phyloP scores from a whole-genome alignment of 2,113 vertebrate genomes.

The Engystomops pustulosus region DNA sequence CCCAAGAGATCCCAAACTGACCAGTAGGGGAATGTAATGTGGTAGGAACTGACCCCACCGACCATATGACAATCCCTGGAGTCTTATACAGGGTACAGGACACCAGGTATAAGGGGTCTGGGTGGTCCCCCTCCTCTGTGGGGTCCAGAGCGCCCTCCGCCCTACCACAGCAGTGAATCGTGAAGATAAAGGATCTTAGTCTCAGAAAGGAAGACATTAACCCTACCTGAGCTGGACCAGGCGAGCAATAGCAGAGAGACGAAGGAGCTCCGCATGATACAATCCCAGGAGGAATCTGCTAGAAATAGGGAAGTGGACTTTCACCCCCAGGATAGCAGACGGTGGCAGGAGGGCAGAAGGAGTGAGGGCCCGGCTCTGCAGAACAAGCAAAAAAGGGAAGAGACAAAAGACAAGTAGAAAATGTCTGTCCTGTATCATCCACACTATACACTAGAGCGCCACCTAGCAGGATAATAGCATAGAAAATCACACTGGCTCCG shows the following conservation, averaged over 20 bases:
- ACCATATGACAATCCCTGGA: too few relatives aligned
- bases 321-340: too few relatives aligned
- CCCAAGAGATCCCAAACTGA: too few relatives aligned
- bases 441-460: not conserved
- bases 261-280: not conserved
- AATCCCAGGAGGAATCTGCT: not conserved
- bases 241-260: conserved; percentile 11
- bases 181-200: too few relatives aligned
- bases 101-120: too few relatives aligned
- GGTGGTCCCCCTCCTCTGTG: too few relatives aligned
- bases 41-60: too few relatives aligned
- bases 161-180: too few relatives aligned
- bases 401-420: not conserved
- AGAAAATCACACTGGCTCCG: not conserved
- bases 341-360: not conserved
- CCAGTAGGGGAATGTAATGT: too few relatives aligned
- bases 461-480: not conserved
- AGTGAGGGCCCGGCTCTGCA: not conserved
- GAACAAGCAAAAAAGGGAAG: not conserved
- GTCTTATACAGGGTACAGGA: too few relatives aligned
- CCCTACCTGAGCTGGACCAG: conserved; percentile 2
- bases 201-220: too few relatives aligned
- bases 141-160: too few relatives aligned
- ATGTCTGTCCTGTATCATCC: not conserved
- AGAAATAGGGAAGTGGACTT: conserved; percentile 28